Conservation (phyloP, 2,797 vertebrate genomes). For the Megaceryle alcyon region DNA sequence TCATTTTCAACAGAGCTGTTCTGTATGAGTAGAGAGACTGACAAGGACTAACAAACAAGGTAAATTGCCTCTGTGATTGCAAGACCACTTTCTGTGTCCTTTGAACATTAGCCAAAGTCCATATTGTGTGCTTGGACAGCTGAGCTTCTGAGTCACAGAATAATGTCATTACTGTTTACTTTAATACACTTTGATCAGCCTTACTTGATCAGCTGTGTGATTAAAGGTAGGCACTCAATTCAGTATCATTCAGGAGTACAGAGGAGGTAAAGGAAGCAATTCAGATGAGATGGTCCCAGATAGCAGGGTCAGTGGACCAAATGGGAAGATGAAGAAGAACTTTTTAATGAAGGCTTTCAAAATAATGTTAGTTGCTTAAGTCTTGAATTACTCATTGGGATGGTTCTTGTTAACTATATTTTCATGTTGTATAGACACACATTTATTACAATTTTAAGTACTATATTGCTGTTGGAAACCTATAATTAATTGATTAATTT, state of each 20-base stretch:
- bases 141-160: slow-evolving; percentile 23
- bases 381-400: slow-evolving; percentile 73
- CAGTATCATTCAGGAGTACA: background rate
- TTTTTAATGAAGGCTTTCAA: slow-evolving; percentile 66
- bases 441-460: slow-evolving; percentile 65
- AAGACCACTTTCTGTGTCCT: background rate
- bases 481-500: slow-evolving; percentile 72
- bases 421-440: slow-evolving; percentile 50
- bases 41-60: background rate
- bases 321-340: slow-evolving; percentile 34
- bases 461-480: slow-evolving; percentile 43
- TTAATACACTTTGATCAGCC: slow-evolving; percentile 26
- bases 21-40: background rate
- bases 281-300: slow-evolving; percentile 24
- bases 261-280: slow-evolving; percentile 1
- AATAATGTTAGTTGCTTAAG: slow-evolving; percentile 82
- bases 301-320: slow-evolving; percentile 19
- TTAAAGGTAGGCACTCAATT: background rate
- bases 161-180: slow-evolving; percentile 27
- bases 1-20: background rate
- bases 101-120: background rate
- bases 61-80: background rate
- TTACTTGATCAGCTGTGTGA: background rate
- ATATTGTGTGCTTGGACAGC: background rate
- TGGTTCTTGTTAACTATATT: slow-evolving; percentile 87